A percentile compares a stretch with the other conserved stretches of the same genome.
phyloP scores from a whole-genome alignment of 35 echinoderm and acorn worm genomes.

The Ophioderma brevispina region DNA sequence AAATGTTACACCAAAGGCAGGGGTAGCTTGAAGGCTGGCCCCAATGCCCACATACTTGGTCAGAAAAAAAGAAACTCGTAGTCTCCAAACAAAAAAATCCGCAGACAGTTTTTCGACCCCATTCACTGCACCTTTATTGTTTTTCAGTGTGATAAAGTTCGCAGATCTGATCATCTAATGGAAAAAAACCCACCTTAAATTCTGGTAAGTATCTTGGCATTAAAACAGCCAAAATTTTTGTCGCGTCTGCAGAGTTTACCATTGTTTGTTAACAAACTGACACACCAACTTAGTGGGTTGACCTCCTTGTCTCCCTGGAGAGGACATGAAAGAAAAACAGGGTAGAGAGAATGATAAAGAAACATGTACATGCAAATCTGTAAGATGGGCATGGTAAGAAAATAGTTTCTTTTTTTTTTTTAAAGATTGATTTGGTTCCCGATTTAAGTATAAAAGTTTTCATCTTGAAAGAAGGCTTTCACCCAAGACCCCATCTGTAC shows the following conservation, averaged over 20 bases:
- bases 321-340: too few species aligned
- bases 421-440: too few species aligned
- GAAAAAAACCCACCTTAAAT: neutral
- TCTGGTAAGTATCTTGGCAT: neutral
- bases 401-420: too few species aligned
- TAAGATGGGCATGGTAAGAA: too few species aligned
- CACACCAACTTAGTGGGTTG: neutral
- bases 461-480: too few species aligned
- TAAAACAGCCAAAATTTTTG: neutral
- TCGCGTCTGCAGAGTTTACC: neutral
- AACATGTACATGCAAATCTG: too few species aligned
- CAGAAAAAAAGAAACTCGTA: neutral
- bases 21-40: neutral
- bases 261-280: neutral
- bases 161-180: neutral
- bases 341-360: too few species aligned
- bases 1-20: neutral
- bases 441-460: too few species aligned
- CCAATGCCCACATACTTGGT: neutral
- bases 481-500: too few species aligned
- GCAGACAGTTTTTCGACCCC: neutral
- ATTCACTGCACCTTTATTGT: neutral
- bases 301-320: constrained; percentile 3
- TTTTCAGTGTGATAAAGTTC: neutral
- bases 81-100: neutral